Evolutionary conservation across 2,888 invertebrate genomes (phyloP).

Genomic region (Ormyrus pomaceus): DNA sequence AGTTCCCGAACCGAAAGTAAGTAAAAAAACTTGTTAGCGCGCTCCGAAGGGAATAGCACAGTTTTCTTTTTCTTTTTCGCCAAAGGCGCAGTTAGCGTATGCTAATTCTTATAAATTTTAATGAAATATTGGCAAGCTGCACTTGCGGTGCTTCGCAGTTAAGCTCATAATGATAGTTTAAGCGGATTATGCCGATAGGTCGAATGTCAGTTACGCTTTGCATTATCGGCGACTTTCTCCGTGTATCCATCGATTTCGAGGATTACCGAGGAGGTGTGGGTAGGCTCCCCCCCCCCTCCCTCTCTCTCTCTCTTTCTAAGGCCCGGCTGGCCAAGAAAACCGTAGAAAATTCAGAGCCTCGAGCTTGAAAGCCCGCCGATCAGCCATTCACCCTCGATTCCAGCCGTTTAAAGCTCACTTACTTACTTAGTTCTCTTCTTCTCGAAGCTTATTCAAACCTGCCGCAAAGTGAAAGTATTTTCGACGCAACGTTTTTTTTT

Average conservation of each 20-base stretch:
- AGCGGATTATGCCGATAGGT: constrained; percentile 72
- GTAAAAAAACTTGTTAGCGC: no score
- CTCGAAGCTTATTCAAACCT: no score
- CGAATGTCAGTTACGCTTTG: constrained; percentile 69
- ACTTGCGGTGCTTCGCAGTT: constrained; percentile 70
- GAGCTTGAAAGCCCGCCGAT: constrained; percentile 39
- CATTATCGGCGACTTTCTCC: constrained; percentile 60
- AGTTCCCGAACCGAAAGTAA: no score
- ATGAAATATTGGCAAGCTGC: constrained; percentile 64
- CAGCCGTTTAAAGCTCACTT: constrained; percentile 46
- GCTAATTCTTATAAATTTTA: constrained; percentile 66
- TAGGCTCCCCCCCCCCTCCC: background rate
- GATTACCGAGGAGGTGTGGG: constrained; percentile 34
- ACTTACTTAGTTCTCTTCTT: no score
- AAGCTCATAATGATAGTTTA: constrained; percentile 71
- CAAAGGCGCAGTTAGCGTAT: background rate
- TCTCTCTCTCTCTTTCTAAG: no score
- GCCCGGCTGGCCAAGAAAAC: constrained; percentile 8
- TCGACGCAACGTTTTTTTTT: constrained; percentile 33
- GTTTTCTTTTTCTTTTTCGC: no score
- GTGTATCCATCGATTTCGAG: constrained; percentile 51
- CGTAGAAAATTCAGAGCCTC: constrained; percentile 35
- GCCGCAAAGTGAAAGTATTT: background rate
- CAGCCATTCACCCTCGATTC: constrained; percentile 41
- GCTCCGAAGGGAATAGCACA: no score